Percentiles rank a stretch among this genome's conserved stretches.
These are phyloP conservation scores for Phycodurus eques DNA, from an alignment of 2,113 vertebrate species.

Conservation along the genomic window DNA sequence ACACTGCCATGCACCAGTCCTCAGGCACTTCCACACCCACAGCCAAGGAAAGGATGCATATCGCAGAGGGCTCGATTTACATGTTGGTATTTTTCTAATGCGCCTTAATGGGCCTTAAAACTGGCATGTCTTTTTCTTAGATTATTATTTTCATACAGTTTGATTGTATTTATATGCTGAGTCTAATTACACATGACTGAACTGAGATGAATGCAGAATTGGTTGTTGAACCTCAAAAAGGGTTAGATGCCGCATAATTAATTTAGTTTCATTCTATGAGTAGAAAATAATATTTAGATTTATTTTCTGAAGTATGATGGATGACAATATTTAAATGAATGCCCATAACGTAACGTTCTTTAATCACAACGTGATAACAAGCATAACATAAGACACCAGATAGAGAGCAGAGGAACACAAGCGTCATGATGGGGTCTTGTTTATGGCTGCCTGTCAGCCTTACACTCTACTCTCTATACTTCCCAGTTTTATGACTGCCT, in stretches of 20 bases:
- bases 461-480: not conserved
- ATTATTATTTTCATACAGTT: not conserved
- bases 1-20: constrained; percentile 23
- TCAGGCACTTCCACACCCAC: constrained; percentile 25
- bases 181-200: not conserved
- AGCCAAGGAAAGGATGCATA: constrained; percentile 15
- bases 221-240: not conserved
- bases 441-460: not conserved
- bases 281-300: not conserved
- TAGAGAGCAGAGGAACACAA: not conserved
- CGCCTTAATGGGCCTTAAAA: not conserved
- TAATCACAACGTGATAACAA: not conserved
- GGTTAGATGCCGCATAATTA: not conserved
- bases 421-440: not conserved
- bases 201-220: not conserved
- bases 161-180: not conserved
- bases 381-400: not conserved
- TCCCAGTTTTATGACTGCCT: constrained; percentile 1
- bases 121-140: not conserved
- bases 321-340: not conserved
- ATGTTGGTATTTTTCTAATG: constrained; percentile 26
- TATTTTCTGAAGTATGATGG: not conserved
- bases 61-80: constrained; percentile 15
- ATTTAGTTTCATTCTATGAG: not conserved
- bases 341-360: not conserved